phyloP scores from a whole-genome alignment of 2,113 vertebrate species.

The Corythornis cristatus region DNA sequence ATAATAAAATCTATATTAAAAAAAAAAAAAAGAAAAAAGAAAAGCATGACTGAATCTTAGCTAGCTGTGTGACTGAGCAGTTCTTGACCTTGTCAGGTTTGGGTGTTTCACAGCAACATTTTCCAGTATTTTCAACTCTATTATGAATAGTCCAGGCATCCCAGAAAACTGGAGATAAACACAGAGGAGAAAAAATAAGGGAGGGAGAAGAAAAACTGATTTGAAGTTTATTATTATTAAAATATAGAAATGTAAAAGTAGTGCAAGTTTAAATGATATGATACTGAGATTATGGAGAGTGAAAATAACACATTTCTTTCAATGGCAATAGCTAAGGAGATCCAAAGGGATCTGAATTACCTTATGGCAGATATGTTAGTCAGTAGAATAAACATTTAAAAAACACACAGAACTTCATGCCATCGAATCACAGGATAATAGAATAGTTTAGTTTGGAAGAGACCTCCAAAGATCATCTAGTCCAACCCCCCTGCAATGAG shows the following conservation, averaged over 20 bases:
- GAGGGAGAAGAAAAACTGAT: not conserved
- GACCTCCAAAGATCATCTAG: not conserved
- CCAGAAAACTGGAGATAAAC: not conserved
- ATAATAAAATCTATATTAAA: not conserved
- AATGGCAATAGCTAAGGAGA: not conserved
- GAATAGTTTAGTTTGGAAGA: not conserved
- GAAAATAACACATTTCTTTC: not conserved
- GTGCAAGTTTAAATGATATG: not conserved
- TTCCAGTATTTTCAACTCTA: not conserved
- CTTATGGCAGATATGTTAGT: not conserved
- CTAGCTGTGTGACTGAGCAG: not conserved
- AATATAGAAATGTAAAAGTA: not conserved
- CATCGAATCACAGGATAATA: not conserved
- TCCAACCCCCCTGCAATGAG: not conserved
- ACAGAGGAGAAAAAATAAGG: not conserved
- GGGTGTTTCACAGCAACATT: not conserved
- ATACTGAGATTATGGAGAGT: fast-evolving
- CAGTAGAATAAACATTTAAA: not conserved
- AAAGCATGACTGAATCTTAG: not conserved
- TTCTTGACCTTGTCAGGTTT: not conserved
- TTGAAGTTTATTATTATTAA: not conserved
- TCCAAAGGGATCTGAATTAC: not conserved
- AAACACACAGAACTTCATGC: not conserved
- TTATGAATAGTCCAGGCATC: not conserved
- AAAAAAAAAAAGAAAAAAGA: not conserved